Base-by-base conservation (phyloP, 2,888 invertebrate species). In the Diploptera punctata region DNA sequence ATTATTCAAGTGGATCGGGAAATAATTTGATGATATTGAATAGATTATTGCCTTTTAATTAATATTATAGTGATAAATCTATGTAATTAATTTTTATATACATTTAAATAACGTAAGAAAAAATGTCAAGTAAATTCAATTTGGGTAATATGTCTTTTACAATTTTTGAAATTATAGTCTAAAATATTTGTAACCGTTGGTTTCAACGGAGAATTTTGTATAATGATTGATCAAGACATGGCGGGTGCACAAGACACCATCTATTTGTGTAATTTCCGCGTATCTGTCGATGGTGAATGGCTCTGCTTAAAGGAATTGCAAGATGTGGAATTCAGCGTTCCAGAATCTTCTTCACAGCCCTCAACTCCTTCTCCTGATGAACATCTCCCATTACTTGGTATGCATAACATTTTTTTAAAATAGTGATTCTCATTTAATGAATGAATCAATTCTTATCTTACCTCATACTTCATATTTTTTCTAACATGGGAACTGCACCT, bases 221-320 rank as follows among this genome's bases (percentile, higher is more conserved):
- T 9, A 61, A 75, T 76, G 76, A 71, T 76, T 47, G 76, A 73
- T 68, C 86, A 86, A 80, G 91, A 91, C 79, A 91, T 92, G 89
- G 91, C 92, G 78, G 94, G 94, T 78, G 97, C 96, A 61, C 95
- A 97, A 84, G 97, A 98, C 83, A 98, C 97, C 72, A 97, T 98
- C 80, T 98, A 98, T 85, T 85, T 98, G 83, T 98, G 98, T 86
- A 98, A 98, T 83, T 98, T 98, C 84, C 93, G 98, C 72, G 98
- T 98, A 5, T 97, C 97, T 68, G 98, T 98, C 54, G 97, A 98
- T 80, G 98, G 98, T 74, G 98, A 98, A 83, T 98, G 98, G 98
- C 87, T 98, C 73, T 98, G 98, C 82, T 86, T 98, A 71, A 94
- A 96, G 82, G 97, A 98, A 83, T 86, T 98, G 74, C 94, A 96